phyloP scores from a whole-genome alignment of 1,140 invertebrate species.

The Megalonaias nervosa region DNA sequence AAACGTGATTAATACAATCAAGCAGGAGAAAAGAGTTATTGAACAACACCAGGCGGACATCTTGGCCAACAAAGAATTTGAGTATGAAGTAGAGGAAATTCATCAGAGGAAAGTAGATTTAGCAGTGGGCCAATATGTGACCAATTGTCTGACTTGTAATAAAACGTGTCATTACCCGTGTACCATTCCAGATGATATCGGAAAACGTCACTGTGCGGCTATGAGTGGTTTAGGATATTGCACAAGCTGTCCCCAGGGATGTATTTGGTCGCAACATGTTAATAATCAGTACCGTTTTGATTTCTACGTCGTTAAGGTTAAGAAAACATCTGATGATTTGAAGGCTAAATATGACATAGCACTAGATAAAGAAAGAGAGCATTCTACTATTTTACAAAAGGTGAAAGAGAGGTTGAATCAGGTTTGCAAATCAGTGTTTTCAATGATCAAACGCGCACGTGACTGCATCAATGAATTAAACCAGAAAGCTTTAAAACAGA shows the following conservation, averaged over 20 bases:
- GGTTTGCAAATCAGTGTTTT: too few species aligned
- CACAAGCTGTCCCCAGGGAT: conserved; percentile 9
- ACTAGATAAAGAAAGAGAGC: too few species aligned
- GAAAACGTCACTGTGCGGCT: conserved; percentile 5
- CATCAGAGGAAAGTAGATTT: conserved; percentile 17
- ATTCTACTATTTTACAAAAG: too few species aligned
- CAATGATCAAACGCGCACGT: too few species aligned
- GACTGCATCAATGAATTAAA: too few species aligned
- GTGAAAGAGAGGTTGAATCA: too few species aligned
- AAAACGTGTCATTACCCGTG: conserved; percentile 35
- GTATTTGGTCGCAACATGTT: conserved; percentile 18
- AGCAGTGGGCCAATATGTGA: conserved; percentile 19
- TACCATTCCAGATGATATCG: conserved; percentile 11
- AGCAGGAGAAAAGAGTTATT: conserved; percentile 12
- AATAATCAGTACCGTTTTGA: conserved; percentile 20
- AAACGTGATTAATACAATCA: conserved; percentile 13
- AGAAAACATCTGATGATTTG: too few species aligned
- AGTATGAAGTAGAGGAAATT: conserved; percentile 10
- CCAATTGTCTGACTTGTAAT: conserved; percentile 37
- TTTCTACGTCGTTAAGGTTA: background rate
- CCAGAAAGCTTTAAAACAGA: too few species aligned
- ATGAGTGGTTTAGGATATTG: conserved; percentile 3
- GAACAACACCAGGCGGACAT: conserved; percentile 28
- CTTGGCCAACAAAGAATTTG: conserved; percentile 33
- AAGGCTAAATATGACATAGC: too few species aligned